These are phyloP conservation scores for Megalurothrips usitatus DNA, from an alignment of 2,888 invertebrate species.

Conservation along the genomic window DNA sequence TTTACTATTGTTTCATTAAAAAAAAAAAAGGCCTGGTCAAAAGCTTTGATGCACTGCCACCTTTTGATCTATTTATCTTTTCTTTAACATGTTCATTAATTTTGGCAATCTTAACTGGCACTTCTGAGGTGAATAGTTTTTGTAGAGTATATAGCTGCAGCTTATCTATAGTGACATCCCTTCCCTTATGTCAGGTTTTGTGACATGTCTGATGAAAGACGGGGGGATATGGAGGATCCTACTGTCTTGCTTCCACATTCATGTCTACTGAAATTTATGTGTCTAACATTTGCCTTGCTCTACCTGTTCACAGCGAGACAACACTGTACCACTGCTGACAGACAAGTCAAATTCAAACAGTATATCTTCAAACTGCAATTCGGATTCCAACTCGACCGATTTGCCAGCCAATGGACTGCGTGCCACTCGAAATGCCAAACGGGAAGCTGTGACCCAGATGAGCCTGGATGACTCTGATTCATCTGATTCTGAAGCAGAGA, in stretches of 20 bases:
- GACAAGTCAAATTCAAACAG: conserved; percentile 1
- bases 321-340: not conserved
- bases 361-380: conserved; percentile 5
- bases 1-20: too few relatives aligned
- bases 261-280: too few relatives aligned
- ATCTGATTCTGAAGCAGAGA: not conserved
- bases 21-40: not conserved
- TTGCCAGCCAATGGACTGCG: not conserved
- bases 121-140: not conserved
- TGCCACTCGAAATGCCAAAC: not conserved
- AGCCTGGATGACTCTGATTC: conserved; percentile 1
- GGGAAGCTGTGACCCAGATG: conserved; percentile 3
- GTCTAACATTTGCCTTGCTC: not conserved
- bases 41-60: not conserved
- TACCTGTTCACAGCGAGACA: conserved; percentile 1
- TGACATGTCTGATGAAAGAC: not conserved
- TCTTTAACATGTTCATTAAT: not conserved
- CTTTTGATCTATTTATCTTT: not conserved
- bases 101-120: not conserved
- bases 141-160: too few relatives aligned
- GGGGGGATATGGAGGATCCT: not conserved
- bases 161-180: too few relatives aligned
- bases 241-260: not conserved
- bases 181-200: not conserved
- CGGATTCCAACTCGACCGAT: conserved; percentile 9